Evolutionary conservation across 2,888 invertebrate species (phyloP).

Genomic region (Perithous albicinctus): DNA sequence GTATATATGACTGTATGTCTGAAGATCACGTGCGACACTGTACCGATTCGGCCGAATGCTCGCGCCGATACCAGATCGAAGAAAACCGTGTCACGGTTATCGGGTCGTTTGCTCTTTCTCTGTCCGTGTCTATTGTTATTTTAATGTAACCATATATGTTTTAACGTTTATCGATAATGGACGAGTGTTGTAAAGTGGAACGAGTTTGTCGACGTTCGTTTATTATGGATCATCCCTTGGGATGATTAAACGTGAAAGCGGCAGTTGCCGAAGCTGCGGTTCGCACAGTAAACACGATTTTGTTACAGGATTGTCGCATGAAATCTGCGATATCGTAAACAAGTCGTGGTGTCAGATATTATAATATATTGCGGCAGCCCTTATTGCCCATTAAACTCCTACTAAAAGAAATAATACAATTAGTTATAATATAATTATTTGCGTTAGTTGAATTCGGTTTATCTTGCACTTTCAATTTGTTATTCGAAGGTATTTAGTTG

Average conservation of each 20-base stretch:
- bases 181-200: too few relatives aligned
- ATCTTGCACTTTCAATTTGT: too few relatives aligned
- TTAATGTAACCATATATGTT: not conserved
- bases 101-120: constrained; percentile 56
- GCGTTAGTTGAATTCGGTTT: too few relatives aligned
- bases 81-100: constrained; percentile 68
- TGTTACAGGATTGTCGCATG: constrained; percentile 12
- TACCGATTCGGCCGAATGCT: constrained; percentile 34
- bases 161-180: too few relatives aligned
- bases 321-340: constrained; percentile 20
- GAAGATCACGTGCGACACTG: constrained; percentile 16
- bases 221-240: too few relatives aligned
- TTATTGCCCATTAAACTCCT: too few relatives aligned
- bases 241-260: constrained; percentile 24
- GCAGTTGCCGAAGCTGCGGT: not conserved
- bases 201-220: too few relatives aligned
- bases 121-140: constrained; percentile 26
- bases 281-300: constrained; percentile 23
- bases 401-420: too few relatives aligned
- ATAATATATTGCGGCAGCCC: constrained; percentile 1
- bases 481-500: too few relatives aligned
- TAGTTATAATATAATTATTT: too few relatives aligned
- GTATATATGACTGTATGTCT: not conserved
- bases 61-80: constrained; percentile 5
- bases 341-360: constrained; percentile 13